A percentile compares a stretch with the other conserved stretches of the same genome.
phyloP scores from a whole-genome alignment of 2,113 vertebrate genomes.

The Petrocephalus microphthalmus region DNA sequence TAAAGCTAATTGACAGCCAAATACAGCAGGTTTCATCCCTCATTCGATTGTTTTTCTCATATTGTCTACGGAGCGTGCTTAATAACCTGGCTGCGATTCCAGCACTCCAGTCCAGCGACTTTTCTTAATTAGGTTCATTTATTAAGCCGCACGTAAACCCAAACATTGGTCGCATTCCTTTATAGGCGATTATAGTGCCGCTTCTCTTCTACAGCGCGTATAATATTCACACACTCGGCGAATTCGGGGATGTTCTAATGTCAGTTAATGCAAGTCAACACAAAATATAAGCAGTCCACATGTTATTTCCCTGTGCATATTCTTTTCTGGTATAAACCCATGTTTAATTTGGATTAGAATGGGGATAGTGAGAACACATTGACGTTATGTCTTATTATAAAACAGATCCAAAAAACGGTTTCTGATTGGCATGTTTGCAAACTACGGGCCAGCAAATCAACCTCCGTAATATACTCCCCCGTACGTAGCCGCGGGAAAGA shows the following conservation, averaged over 20 bases:
- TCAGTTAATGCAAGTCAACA: not conserved
- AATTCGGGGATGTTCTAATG: not conserved
- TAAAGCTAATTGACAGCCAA: not conserved
- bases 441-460: not conserved
- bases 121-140: slow-evolving; percentile 4
- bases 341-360: not conserved
- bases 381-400: not conserved
- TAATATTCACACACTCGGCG: not conserved
- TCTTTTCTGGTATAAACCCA: not conserved
- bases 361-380: not conserved
- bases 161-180: not conserved
- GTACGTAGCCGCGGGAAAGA: not conserved
- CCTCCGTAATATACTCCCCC: not conserved
- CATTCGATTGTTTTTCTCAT: not conserved
- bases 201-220: not conserved
- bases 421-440: not conserved
- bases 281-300: not conserved
- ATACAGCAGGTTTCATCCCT: not conserved
- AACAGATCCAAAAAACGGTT: not conserved
- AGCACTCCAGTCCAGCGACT: not conserved
- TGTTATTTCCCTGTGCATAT: not conserved
- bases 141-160: not conserved
- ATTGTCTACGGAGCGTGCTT: not conserved
- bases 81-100: not conserved
- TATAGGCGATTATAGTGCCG: not conserved